These are phyloP conservation scores for Ascaphus truei DNA, from an alignment of 2,113 vertebrate species.

Conservation along the genomic window DNA sequence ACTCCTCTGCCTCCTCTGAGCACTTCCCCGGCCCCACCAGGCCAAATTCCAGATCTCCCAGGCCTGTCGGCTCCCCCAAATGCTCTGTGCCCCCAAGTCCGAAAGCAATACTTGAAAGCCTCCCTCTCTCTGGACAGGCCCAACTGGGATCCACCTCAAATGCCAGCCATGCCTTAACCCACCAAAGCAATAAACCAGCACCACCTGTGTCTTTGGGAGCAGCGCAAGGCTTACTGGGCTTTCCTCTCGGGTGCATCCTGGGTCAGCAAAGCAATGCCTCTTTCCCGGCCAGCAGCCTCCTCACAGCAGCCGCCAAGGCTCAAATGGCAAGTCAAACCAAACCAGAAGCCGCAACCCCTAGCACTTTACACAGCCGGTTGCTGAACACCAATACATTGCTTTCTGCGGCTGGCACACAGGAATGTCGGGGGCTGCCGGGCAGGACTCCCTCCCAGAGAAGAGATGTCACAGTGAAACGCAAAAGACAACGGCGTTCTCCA, in stretches of 20 bases:
- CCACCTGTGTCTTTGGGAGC: conserved; percentile 55
- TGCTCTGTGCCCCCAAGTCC: conserved; percentile 34
- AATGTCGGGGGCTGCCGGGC: conserved; percentile 17
- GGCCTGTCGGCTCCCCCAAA: conserved; percentile 26
- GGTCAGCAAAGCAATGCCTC: conserved; percentile 66
- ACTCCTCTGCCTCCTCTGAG: conserved; percentile 47
- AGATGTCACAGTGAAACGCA: conserved; percentile 12
- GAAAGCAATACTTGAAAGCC: conserved; percentile 55
- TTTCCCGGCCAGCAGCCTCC: conserved; percentile 82
- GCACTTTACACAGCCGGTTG: conserved; percentile 81
- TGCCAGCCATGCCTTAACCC: conserved; percentile 52
- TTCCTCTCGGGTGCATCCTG: conserved; percentile 69
- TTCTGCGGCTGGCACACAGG: conserved; percentile 44
- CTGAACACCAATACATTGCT: conserved; percentile 34
- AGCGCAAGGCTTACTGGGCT: conserved; percentile 59
- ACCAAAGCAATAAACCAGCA: conserved; percentile 58
- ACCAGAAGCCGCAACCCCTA: conserved; percentile 44
- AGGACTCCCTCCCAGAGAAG: conserved; percentile 40
- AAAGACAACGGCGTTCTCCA: conserved; percentile 23
- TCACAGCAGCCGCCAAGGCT: conserved; percentile 83
- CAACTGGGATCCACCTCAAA: conserved; percentile 44
- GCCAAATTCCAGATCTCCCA: conserved; percentile 22
- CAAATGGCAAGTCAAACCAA: conserved; percentile 73
- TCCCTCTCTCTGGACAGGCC: conserved; percentile 14
- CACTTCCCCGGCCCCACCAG: conserved; percentile 41